phyloP scores from a whole-genome alignment of 2,113 vertebrate species.

The Edolisoma coerulescens region DNA sequence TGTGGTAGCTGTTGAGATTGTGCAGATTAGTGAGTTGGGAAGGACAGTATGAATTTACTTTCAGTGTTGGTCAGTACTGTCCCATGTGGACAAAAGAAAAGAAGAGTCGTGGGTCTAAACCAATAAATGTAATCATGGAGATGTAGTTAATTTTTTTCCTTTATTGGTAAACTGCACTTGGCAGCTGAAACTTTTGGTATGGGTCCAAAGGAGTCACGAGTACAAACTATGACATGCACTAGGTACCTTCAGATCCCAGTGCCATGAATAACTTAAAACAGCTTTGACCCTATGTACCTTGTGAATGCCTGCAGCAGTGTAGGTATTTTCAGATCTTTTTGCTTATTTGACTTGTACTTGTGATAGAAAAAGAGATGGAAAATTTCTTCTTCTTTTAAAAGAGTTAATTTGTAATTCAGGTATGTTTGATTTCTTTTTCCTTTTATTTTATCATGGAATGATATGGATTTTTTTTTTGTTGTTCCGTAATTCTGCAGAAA shows the following conservation, averaged over 20 bases:
- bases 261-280: neutral
- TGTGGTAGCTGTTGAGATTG: neutral
- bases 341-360: neutral
- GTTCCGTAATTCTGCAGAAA: conserved; percentile 72
- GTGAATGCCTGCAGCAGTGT: neutral
- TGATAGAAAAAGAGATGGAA: neutral
- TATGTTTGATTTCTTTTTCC: neutral
- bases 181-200: neutral
- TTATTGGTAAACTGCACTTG: neutral
- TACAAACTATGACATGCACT: neutral
- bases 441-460: neutral
- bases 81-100: neutral
- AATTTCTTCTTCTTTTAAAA: neutral
- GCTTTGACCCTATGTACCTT: neutral
- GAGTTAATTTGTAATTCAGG: neutral
- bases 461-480: neutral
- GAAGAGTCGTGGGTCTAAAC: neutral
- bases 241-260: neutral
- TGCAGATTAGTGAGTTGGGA: neutral
- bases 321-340: neutral
- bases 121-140: neutral
- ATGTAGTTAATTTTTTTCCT: neutral
- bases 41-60: neutral
- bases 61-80: neutral
- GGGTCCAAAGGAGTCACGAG: neutral